Conservation (phyloP, 2,797 vertebrate species). For the Cynodonichthys magdalenae region DNA sequence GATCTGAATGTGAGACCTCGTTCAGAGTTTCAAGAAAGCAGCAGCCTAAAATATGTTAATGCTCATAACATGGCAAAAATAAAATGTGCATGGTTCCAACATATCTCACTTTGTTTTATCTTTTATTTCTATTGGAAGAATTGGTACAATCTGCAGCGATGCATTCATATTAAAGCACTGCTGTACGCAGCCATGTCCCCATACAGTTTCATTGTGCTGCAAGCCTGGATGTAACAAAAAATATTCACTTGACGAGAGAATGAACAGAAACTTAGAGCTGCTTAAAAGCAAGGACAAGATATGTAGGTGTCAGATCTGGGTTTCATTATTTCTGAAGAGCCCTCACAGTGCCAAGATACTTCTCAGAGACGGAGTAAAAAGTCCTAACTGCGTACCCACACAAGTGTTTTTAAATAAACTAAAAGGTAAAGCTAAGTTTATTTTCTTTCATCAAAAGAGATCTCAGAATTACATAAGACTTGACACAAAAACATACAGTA, state of each 20-base stretch:
- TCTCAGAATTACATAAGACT: constrained; percentile 14
- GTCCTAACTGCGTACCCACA: constrained; percentile 5
- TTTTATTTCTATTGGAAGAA: too few relatives aligned
- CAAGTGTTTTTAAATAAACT: neutral
- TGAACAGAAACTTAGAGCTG: constrained; percentile 9
- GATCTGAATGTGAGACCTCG: neutral
- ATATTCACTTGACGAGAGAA: neutral
- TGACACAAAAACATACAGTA: constrained; percentile 14
- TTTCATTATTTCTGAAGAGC: constrained; percentile 32
- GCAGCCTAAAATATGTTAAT: neutral
- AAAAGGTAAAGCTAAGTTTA: neutral
- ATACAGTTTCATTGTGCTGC: neutral
- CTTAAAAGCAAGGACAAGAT: constrained; percentile 19
- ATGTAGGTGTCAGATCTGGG: constrained; percentile 29
- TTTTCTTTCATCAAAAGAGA: constrained; percentile 11
- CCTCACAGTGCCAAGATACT: constrained; percentile 17
- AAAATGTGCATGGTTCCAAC: too few relatives aligned
- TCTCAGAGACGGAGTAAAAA: neutral
- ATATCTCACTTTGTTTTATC: too few relatives aligned
- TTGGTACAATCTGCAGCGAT: too few relatives aligned
- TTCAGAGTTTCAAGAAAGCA: neutral
- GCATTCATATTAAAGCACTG: too few relatives aligned
- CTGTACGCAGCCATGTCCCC: neutral
- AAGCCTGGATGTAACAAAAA: neutral
- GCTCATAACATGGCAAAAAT: too few relatives aligned